phyloP scores from a whole-genome alignment of 2,113 vertebrate species.

The Labeo catla region DNA sequence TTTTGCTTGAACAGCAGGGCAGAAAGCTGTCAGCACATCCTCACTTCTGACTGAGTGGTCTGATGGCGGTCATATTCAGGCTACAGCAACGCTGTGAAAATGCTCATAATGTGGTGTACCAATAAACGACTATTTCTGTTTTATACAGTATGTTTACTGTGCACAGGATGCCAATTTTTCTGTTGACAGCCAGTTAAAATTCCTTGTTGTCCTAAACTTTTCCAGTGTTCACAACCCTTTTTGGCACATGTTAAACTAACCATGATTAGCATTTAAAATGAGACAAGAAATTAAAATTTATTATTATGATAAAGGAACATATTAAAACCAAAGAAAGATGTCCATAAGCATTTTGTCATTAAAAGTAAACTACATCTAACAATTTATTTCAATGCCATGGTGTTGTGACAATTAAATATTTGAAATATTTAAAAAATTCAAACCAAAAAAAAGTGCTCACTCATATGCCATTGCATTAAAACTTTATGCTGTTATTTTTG shows the following conservation, averaged over 20 bases:
- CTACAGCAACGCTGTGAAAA: neutral
- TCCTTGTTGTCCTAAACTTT: neutral
- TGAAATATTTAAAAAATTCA: too few species aligned
- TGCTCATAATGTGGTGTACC: neutral
- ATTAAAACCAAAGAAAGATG: neutral
- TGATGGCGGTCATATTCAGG: constrained; percentile 18
- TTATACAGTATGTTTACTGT: neutral
- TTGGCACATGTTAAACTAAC: neutral
- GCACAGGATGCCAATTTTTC: neutral
- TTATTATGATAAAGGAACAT: neutral
- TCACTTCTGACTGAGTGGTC: neutral
- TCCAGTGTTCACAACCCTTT: neutral
- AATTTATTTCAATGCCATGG: too few species aligned
- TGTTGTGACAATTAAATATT: too few species aligned
- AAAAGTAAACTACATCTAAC: too few species aligned
- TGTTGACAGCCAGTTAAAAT: neutral
- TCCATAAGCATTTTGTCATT: too few species aligned
- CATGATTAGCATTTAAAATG: neutral
- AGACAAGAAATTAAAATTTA: neutral
- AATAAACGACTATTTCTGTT: neutral
- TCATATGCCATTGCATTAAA: too few species aligned
- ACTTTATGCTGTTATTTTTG: too few species aligned
- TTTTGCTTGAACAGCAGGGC: constrained; percentile 1
- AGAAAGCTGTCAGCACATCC: constrained; percentile 15
- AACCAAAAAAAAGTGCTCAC: too few species aligned